Evolutionary conservation across 2,797 vertebrate genomes (phyloP).

Genomic region (Morus bassanus): DNA sequence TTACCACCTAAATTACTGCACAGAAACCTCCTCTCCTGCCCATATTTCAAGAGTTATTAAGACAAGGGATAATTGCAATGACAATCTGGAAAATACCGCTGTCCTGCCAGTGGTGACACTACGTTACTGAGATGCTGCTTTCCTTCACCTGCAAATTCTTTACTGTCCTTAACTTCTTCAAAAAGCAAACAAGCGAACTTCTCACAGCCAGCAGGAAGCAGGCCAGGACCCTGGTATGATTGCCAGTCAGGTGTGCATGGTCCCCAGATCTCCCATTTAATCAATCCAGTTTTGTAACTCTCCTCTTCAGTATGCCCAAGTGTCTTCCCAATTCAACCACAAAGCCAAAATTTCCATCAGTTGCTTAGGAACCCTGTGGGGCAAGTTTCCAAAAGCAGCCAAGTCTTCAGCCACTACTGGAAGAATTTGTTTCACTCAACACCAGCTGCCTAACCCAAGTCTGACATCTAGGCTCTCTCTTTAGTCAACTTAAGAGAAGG

Average conservation of each 20-base stretch:
- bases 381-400: background rate
- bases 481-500: background rate
- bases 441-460: background rate
- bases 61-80: background rate
- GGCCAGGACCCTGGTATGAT: background rate
- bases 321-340: background rate
- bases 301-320: background rate
- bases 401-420: background rate
- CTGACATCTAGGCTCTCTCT: background rate
- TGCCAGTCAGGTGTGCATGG: background rate
- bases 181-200: background rate
- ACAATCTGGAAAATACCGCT: background rate
- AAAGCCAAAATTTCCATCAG: background rate
- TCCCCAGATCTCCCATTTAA: background rate
- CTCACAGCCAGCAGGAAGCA: background rate
- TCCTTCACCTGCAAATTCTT: background rate
- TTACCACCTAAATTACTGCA: background rate
- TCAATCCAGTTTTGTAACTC: background rate
- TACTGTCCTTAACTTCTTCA: background rate
- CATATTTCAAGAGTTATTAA: background rate
- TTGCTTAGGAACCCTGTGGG: background rate
- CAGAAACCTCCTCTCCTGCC: background rate
- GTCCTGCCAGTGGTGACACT: background rate
- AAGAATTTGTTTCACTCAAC: background rate
- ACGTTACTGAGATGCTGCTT: background rate